phyloP scores from a whole-genome alignment of 2,113 vertebrate species.

The Romanogobio albipinnatus region DNA sequence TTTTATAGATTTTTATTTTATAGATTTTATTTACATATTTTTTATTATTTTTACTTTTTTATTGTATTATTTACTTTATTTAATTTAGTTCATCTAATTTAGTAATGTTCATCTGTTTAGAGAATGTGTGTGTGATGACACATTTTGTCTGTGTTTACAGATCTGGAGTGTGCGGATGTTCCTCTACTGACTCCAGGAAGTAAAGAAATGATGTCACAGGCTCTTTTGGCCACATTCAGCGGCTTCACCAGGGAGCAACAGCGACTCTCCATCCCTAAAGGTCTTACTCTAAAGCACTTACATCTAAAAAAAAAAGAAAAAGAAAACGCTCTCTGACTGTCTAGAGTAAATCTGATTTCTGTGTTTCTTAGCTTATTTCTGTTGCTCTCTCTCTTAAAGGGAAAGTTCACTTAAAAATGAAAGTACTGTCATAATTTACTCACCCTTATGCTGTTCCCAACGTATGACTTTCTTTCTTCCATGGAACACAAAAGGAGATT shows the following conservation, averaged over 20 bases:
- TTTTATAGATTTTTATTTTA: too few species aligned
- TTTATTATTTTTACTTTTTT: too few species aligned
- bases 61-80: too few species aligned
- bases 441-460: neutral
- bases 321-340: neutral
- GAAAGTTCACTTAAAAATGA: neutral
- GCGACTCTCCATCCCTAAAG: constrained; percentile 94
- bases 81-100: too few species aligned
- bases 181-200: constrained; percentile 96
- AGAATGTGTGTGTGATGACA: neutral
- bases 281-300: constrained; percentile 66
- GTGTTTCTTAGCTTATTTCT: neutral
- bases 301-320: neutral
- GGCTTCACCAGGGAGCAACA: constrained; percentile 97
- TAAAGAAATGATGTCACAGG: constrained; percentile 99
- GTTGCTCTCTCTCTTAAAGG: constrained; percentile 4
- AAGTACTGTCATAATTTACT: neutral
- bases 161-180: constrained; percentile 96
- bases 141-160: constrained; percentile 69
- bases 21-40: too few species aligned
- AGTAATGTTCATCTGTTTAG: neutral
- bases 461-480: constrained; percentile 15
- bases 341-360: neutral
- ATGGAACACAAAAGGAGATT: constrained; percentile 9
- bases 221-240: constrained; percentile 95